Evolutionary conservation across 2,113 vertebrate species (phyloP), one percentile per base, ranked within the genome.

Genomic region (Gopherus evgoodei): DNA sequence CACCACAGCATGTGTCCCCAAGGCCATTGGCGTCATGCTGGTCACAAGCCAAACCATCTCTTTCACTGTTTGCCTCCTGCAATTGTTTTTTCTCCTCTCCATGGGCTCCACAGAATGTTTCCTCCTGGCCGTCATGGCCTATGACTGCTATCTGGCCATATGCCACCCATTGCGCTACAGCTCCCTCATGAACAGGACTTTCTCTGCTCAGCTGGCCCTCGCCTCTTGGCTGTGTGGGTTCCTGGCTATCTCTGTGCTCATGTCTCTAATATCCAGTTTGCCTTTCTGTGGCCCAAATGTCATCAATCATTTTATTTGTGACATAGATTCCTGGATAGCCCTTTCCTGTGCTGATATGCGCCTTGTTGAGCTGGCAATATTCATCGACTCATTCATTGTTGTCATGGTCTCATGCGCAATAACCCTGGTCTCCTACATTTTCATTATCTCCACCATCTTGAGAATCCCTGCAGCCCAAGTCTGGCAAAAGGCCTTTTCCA

Each of bases 401-500:
- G 72, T 96, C 44, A 16, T 96, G 16, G 86, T 93, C 47, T 92
- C 90, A 0, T n/a, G 94, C 25, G 29, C 80, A 1, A 69, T 93
- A 49, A 85, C 95, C 42, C 44, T 92, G n/a, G 25, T 95, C 21
- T 94, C 96, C 5, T 96, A 95, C 21, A 75, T 90, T 54, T 91
- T n/a, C 65, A 92, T 95, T 29, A 91, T 93, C 19, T 79, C 65
- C 50, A 94, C 91, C 35, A 93, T 97, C 53, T 3, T 96, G 16
- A 94, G 21, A 87, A 87, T 93, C 17, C 92, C 84, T 1, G 93
- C 93, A 19, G 82, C 82, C 14, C 81, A n/a, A 31, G 87, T 93
- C 31, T 93, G 93, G 42, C 94, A 93, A 78, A 96, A 93, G 5
- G 86, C 93, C 29, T 96, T 97, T 35, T 97, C 92, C 50, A 95